These are phyloP conservation scores for Scortum barcoo DNA, from an alignment of 2,113 vertebrate genomes.

Conservation along the genomic window DNA sequence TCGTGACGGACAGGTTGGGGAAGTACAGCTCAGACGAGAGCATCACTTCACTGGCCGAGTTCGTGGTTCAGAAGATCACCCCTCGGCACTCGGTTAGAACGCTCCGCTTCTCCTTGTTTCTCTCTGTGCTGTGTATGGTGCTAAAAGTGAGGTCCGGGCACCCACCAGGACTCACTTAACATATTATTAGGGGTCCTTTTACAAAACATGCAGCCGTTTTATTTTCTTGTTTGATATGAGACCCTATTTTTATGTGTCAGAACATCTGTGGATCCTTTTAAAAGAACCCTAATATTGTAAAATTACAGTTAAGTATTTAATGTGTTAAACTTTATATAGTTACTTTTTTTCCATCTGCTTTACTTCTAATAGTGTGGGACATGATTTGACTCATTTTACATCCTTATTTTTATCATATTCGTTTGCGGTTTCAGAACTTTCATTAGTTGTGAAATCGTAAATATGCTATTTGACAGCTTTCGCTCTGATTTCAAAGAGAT, in stretches of 20 bases:
- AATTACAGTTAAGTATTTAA: not conserved
- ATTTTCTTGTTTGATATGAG: not conserved
- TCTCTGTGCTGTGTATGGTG: not conserved
- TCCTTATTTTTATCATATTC: not conserved
- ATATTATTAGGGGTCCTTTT: too few species aligned
- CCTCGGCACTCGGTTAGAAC: slow-evolving; percentile 91
- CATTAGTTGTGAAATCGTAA: not conserved
- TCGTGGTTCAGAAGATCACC: slow-evolving; percentile 97
- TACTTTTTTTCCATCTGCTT: too few species aligned
- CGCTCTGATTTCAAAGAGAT: not conserved
- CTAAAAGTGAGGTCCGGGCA: not conserved
- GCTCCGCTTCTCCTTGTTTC: not conserved
- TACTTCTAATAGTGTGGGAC: not conserved
- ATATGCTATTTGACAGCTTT: not conserved
- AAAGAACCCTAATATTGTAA: too few species aligned
- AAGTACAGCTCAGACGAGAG: slow-evolving; percentile 97
- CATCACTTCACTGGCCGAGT: slow-evolving; percentile 97
- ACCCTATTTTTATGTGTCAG: not conserved
- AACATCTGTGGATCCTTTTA: not conserved
- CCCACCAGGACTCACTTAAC: not conserved
- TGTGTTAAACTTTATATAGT: not conserved
- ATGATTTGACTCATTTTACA: too few species aligned
- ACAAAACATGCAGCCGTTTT: not conserved
- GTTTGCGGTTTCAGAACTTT: not conserved
- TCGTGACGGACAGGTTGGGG: slow-evolving; percentile 91